A percentile compares a stretch with the other conserved stretches of the same genome.
phyloP scores from a whole-genome alignment of 2,888 invertebrate species.

The Phytoseiulus persimilis region DNA sequence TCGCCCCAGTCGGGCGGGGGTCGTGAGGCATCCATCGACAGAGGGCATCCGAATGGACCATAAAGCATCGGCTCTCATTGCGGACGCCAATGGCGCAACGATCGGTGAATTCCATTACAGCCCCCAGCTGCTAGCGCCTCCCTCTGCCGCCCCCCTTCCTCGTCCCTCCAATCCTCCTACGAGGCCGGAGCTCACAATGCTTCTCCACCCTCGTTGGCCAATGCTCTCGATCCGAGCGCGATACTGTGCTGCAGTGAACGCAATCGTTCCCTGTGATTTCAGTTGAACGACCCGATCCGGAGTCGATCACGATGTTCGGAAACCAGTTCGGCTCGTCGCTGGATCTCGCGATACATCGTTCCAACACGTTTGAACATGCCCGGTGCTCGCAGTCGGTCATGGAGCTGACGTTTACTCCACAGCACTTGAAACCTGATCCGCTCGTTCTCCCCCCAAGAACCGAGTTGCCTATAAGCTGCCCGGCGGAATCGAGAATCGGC shows the following conservation, averaged over 20 bases:
- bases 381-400: no score
- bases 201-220: background rate
- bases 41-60: background rate
- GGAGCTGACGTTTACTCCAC: no score
- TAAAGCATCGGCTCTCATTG: conserved; percentile 5
- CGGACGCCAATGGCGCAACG: background rate
- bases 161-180: no score
- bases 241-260: background rate
- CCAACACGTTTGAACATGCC: no score
- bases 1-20: background rate
- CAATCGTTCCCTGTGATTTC: background rate
- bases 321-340: background rate
- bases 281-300: background rate
- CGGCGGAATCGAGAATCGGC: no score
- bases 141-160: background rate
- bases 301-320: background rate
- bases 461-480: no score
- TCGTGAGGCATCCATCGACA: background rate
- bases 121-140: background rate
- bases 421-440: no score
- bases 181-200: no score
- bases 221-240: background rate
- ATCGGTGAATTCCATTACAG: conserved; percentile 5
- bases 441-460: no score
- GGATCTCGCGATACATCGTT: background rate